Evolutionary conservation across 2,113 vertebrate genomes (phyloP).

Genomic region (Nanorana parkeri): DNA sequence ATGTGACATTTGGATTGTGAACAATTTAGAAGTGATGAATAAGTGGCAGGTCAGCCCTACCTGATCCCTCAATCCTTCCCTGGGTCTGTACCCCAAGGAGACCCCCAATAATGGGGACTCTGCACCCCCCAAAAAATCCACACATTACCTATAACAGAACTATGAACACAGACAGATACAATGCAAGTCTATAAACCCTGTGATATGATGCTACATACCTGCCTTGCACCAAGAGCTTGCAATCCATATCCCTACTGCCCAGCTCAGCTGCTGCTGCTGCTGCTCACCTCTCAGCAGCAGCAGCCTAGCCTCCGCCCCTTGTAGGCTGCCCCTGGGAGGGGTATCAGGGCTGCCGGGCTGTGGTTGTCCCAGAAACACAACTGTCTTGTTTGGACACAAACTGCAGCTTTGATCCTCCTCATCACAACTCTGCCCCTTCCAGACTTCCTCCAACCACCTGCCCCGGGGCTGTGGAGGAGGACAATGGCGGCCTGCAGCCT

Average conservation of each 20-base stretch:
- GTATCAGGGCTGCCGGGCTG: background rate
- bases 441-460: no score
- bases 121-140: no score
- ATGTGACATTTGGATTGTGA: no score
- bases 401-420: background rate
- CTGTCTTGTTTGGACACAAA: background rate
- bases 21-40: no score
- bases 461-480: background rate
- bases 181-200: no score
- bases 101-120: no score
- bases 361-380: constrained; percentile 4
- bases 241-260: background rate
- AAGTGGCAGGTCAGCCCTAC: background rate
- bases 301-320: background rate
- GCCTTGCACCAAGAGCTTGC: background rate
- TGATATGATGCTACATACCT: background rate
- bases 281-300: no score
- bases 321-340: background rate
- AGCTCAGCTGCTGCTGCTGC: no score
- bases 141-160: no score
- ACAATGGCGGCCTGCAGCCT: background rate
- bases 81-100: background rate
- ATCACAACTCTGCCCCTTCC: background rate
- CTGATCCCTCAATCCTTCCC: background rate
- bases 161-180: no score